phyloP scores from a whole-genome alignment of 2,888 invertebrate genomes.

The Diloba caeruleocephala region DNA sequence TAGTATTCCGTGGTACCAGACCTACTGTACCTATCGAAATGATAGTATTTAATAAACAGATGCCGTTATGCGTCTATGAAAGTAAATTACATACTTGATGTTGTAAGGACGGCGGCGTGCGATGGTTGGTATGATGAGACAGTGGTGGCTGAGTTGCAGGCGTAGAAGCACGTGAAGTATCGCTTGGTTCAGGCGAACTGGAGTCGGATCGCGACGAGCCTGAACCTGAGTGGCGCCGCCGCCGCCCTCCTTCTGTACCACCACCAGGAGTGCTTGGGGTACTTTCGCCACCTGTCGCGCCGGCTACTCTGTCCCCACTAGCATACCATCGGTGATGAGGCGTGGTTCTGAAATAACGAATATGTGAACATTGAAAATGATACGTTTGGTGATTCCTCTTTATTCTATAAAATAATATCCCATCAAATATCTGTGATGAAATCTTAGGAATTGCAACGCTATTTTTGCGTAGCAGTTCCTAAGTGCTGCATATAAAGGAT shows the following conservation, averaged over 20 bases:
- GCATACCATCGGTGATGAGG: constrained; percentile 84
- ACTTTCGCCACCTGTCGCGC: constrained; percentile 63
- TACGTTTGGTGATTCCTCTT: too few relatives aligned
- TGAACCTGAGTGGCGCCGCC: constrained; percentile 87
- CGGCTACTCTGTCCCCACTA: constrained; percentile 68
- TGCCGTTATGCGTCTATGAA: not conserved
- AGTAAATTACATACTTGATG: constrained; percentile 67
- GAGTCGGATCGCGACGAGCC: constrained; percentile 87
- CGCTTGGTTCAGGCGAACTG: constrained; percentile 89
- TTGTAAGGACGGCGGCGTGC: constrained; percentile 68
- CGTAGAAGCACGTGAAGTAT: constrained; percentile 90
- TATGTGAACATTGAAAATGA: not conserved
- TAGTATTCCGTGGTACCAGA: not conserved
- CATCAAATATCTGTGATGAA: too few relatives aligned
- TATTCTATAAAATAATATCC: too few relatives aligned
- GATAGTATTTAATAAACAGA: not conserved
- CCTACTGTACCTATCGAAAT: not conserved
- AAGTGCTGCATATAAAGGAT: too few relatives aligned
- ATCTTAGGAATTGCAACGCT: too few relatives aligned
- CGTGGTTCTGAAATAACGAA: constrained; percentile 66
- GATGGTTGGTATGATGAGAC: constrained; percentile 70
- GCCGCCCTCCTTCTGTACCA: constrained; percentile 79
- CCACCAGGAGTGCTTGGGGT: constrained; percentile 84
- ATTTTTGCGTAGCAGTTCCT: too few relatives aligned
- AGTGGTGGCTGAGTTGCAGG: constrained; percentile 82